Conservation (phyloP, 2,888 invertebrate species). For the Periphyllus acericola region DNA sequence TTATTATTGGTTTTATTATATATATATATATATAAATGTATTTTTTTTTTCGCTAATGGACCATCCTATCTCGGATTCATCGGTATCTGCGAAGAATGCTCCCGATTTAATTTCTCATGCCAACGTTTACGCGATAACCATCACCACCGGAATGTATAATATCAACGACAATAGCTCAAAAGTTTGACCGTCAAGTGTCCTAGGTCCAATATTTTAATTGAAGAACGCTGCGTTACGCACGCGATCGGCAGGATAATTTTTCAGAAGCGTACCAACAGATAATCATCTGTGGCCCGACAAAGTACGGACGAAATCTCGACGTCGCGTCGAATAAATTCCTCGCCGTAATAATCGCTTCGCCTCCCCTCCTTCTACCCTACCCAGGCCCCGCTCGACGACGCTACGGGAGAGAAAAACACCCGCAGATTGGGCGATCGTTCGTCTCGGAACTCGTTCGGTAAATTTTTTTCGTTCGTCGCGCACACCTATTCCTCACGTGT, state of each 20-base stretch:
- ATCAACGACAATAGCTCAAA: conserved; percentile 49
- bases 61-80: conserved; percentile 51
- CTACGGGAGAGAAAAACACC: not conserved
- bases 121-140: conserved; percentile 44
- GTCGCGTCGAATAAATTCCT: conserved; percentile 25
- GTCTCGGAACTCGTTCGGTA: not conserved
- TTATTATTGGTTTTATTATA: conserved; percentile 42
- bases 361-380: no score
- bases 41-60: conserved; percentile 34
- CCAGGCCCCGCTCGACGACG: not conserved
- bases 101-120: conserved; percentile 48
- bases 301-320: conserved; percentile 1
- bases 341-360: not conserved
- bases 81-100: conserved; percentile 50
- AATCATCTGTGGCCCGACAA: conserved; percentile 41
- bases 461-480: conserved; percentile 30
- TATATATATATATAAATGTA: no score
- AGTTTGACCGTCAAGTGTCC: conserved; percentile 21
- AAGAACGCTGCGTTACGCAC: not conserved
- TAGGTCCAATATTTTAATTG: conserved; percentile 44
- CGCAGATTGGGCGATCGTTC: conserved; percentile 5
- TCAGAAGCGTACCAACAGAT: not conserved
- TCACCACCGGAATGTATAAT: conserved; percentile 44
- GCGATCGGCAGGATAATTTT: not conserved
- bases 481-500: conserved; percentile 43